Evolutionary conservation across 2,888 invertebrate genomes (phyloP).

Genomic region (Platycheirus albimanus): DNA sequence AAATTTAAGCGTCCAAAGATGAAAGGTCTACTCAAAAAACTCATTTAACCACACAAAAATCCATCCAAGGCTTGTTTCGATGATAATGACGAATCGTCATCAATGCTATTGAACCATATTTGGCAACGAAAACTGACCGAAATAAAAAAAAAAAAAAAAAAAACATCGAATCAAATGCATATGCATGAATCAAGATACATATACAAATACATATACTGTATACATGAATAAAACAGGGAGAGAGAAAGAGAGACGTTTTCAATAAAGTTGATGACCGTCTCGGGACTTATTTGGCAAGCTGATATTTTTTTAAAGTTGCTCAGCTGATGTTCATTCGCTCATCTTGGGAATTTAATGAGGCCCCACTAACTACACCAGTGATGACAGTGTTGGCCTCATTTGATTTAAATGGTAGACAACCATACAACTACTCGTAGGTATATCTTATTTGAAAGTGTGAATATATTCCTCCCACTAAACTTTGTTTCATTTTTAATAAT

Average conservation of each 20-base stretch:
- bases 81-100: conserved; percentile 53
- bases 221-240: too few species aligned
- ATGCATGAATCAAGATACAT: conserved; percentile 22
- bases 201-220: not conserved
- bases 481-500: too few species aligned
- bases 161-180: conserved; percentile 30
- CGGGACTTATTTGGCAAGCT: conserved; percentile 54
- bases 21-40: conserved; percentile 7
- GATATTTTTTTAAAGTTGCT: conserved; percentile 1
- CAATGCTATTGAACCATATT: conserved; percentile 62
- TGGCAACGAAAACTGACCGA: conserved; percentile 57
- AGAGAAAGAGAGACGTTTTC: not conserved
- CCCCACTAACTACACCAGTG: too few species aligned
- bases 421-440: too few species aligned
- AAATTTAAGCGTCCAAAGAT: conserved; percentile 2
- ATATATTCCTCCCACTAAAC: too few species aligned
- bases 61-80: conserved; percentile 38
- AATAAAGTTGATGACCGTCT: conserved; percentile 62
- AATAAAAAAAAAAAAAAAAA: too few species aligned
- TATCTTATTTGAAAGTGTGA: too few species aligned
- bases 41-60: conserved; percentile 30
- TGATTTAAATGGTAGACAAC: too few species aligned
- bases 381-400: too few species aligned
- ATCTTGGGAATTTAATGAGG: conserved; percentile 1
- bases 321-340: conserved; percentile 8